phyloP scores from a whole-genome alignment of 2,113 vertebrate genomes.

The Drymodes brunneopygia region DNA sequence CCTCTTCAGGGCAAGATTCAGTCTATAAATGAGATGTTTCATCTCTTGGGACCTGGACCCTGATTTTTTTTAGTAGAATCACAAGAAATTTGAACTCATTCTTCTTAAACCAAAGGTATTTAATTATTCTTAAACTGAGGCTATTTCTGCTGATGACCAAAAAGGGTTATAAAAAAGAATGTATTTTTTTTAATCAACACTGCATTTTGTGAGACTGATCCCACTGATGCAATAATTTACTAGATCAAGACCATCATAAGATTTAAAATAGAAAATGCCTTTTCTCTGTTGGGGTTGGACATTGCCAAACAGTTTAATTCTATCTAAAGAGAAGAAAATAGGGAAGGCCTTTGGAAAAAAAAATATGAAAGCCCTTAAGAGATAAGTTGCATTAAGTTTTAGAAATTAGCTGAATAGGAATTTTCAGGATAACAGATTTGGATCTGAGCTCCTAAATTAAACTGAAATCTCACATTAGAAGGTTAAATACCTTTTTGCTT shows the following conservation, averaged over 20 bases:
- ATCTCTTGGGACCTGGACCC: background rate
- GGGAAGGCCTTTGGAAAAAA: background rate
- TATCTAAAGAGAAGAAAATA: background rate
- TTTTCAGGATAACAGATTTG: background rate
- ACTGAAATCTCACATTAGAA: background rate
- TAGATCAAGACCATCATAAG: background rate
- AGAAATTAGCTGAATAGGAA: background rate
- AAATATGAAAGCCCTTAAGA: background rate
- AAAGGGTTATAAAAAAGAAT: rapidly evolving
- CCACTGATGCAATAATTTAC: background rate
- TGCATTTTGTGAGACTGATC: background rate
- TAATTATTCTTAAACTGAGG: background rate
- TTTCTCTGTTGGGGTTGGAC: background rate
- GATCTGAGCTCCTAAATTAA: background rate
- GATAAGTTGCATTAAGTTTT: background rate
- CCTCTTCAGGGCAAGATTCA: background rate
- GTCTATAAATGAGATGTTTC: background rate
- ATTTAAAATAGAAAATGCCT: background rate
- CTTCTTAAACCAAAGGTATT: background rate
- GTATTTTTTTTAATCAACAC: background rate
- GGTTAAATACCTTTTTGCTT: background rate
- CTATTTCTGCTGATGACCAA: background rate
- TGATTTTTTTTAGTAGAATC: background rate
- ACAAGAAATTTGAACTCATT: background rate
- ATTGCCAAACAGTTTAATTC: background rate